Conservation (phyloP, 2,113 vertebrate genomes). For the Danionella cerebrum region DNA sequence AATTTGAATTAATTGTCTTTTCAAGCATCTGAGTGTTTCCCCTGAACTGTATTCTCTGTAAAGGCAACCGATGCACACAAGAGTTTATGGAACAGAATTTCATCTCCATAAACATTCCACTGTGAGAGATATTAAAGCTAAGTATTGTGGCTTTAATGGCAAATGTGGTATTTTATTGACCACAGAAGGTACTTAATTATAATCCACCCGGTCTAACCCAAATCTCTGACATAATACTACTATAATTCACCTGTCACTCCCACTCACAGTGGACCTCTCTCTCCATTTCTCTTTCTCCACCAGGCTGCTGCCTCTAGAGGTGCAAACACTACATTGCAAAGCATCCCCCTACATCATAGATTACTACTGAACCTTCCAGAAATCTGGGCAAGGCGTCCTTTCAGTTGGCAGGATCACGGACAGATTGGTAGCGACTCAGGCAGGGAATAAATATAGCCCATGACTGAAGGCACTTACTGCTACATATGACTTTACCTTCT, state of each 20-base stretch:
- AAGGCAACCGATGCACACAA: too few relatives aligned
- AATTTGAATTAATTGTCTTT: too few relatives aligned
- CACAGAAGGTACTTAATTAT: constrained; percentile 17
- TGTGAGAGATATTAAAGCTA: not conserved
- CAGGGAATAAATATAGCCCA: constrained; percentile 55
- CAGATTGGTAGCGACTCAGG: constrained; percentile 15
- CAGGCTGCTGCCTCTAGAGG: constrained; percentile 19
- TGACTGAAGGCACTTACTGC: constrained; percentile 43
- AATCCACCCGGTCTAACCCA: constrained; percentile 16
- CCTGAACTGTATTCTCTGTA: too few relatives aligned
- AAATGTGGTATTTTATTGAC: not conserved
- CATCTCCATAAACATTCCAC: not conserved
- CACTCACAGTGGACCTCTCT: not conserved
- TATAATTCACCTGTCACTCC: constrained; percentile 16
- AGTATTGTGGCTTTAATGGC: not conserved
- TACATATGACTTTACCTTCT: constrained; percentile 54
- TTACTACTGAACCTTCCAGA: constrained; percentile 38
- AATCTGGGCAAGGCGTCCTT: constrained; percentile 9
- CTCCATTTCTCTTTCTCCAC: not conserved
- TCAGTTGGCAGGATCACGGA: constrained; percentile 11
- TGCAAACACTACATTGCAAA: not conserved
- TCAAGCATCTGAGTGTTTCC: not conserved
- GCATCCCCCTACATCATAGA: constrained; percentile 25
- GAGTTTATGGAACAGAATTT: too few relatives aligned
- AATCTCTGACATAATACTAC: constrained; percentile 15